phyloP scores from a whole-genome alignment of 2,888 invertebrate species.

The Cantharis nigra region DNA sequence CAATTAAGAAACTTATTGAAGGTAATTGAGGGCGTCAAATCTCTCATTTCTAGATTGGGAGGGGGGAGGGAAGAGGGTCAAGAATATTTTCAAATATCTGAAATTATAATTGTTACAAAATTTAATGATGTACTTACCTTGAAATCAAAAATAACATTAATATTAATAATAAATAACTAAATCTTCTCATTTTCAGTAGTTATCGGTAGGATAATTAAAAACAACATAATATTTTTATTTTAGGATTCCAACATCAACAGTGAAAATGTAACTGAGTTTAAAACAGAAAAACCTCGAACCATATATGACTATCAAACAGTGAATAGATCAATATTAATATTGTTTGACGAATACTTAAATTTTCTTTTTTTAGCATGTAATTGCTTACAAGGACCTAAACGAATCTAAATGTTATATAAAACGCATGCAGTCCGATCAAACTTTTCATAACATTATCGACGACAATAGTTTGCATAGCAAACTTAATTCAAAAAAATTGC shows the following conservation, averaged over 20 bases:
- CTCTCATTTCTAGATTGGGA: too few species aligned
- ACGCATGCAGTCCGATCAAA: slow-evolving; percentile 42
- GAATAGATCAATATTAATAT: slow-evolving; percentile 29
- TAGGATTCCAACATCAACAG: background rate
- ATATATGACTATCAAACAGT: slow-evolving; percentile 49
- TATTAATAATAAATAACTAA: too few species aligned
- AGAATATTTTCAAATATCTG: too few species aligned
- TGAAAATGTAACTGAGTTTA: background rate
- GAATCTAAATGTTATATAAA: slow-evolving; percentile 56
- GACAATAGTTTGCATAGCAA: slow-evolving; percentile 1
- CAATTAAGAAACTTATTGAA: too few species aligned
- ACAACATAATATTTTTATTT: background rate
- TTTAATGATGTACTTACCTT: too few species aligned
- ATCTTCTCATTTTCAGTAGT: too few species aligned
- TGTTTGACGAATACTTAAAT: background rate
- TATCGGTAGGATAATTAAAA: background rate
- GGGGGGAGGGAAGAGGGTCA: too few species aligned
- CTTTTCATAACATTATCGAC: slow-evolving; percentile 31
- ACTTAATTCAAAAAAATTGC: slow-evolving; percentile 41
- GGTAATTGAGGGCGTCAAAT: too few species aligned
- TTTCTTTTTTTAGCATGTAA: slow-evolving; percentile 48
- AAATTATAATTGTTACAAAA: too few species aligned
- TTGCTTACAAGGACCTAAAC: slow-evolving; percentile 55
- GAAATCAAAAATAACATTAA: too few species aligned
- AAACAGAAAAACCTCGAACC: slow-evolving; percentile 16